A percentile compares a stretch with the other conserved stretches of the same genome.
phyloP scores from a whole-genome alignment of 92 coral and sea anemone species.

The Epizoanthus scotinus region DNA sequence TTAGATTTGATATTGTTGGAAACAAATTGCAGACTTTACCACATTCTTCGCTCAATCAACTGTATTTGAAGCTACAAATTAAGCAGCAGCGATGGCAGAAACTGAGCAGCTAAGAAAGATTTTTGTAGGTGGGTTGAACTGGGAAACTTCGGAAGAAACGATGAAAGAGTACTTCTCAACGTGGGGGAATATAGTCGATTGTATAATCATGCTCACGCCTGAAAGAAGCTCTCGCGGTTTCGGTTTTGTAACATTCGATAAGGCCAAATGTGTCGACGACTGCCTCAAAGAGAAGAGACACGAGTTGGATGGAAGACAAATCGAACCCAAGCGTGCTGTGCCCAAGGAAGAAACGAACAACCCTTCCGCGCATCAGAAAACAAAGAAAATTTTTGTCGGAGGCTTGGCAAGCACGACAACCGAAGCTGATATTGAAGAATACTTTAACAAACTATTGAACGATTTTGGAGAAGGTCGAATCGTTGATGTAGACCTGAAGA shows the following conservation, averaged over 20 bases:
- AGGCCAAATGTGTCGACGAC: constrained; percentile 84
- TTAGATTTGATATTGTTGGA: not conserved
- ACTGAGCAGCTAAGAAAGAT: constrained; percentile 90
- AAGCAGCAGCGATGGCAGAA: constrained; percentile 55
- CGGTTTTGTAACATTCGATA: constrained; percentile 93
- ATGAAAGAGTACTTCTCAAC: constrained; percentile 87
- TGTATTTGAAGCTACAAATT: not conserved
- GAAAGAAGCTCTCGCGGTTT: constrained; percentile 92
- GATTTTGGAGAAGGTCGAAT: constrained; percentile 86
- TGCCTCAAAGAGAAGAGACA: constrained; percentile 72
- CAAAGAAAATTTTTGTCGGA: constrained; percentile 91
- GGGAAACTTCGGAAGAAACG: constrained; percentile 85
- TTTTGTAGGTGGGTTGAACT: constrained; percentile 93
- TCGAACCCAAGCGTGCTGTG: constrained; percentile 97
- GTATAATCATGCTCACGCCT: constrained; percentile 86
- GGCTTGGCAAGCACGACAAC: constrained; percentile 96
- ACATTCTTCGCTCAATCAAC: not conserved
- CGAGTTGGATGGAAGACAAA: constrained; percentile 85
- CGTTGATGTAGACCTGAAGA: constrained; percentile 82
- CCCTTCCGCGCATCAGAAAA: constrained; percentile 62
- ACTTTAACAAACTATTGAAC: constrained; percentile 70
- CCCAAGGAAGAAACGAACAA: constrained; percentile 86
- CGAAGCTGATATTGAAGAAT: constrained; percentile 85
- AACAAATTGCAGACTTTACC: not conserved
- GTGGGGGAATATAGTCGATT: constrained; percentile 97